Percentiles rank a stretch among this genome's conserved stretches.
Conservation (phyloP, 2,888 invertebrate genomes). For the Dryomyza anilis region DNA sequence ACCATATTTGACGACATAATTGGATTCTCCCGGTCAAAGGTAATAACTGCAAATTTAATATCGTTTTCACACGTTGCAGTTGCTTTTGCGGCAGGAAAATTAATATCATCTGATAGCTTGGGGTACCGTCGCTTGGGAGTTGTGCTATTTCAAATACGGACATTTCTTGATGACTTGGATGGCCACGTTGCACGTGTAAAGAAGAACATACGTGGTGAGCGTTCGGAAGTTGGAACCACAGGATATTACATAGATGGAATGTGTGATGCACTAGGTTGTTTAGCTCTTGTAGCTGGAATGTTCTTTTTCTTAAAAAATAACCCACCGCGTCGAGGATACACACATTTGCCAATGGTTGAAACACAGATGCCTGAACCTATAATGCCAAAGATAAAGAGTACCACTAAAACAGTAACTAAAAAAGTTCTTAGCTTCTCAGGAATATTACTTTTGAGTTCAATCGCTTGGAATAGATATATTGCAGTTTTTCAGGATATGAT, state of each 20-base stretch:
- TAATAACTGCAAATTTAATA: slow-evolving; percentile 83
- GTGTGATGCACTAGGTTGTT: slow-evolving; percentile 78
- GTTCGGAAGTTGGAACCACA: slow-evolving; percentile 78
- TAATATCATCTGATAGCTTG: slow-evolving; percentile 75
- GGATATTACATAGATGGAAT: slow-evolving; percentile 85
- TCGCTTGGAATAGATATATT: slow-evolving; percentile 85
- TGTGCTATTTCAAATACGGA: slow-evolving; percentile 77
- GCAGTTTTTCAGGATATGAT: slow-evolving; percentile 78
- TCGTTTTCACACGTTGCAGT: slow-evolving; percentile 80
- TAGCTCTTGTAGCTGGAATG: slow-evolving; percentile 73
- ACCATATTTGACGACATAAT: slow-evolving; percentile 72
- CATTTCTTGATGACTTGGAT: slow-evolving; percentile 84
- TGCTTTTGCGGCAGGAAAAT: slow-evolving; percentile 75
- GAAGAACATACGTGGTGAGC: slow-evolving; percentile 76
- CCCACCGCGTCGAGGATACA: slow-evolving; percentile 75
- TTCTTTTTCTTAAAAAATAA: slow-evolving; percentile 73
- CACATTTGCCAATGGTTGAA: slow-evolving; percentile 66
- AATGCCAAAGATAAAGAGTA: slow-evolving; percentile 70
- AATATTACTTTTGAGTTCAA: slow-evolving; percentile 75
- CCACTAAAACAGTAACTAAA: slow-evolving; percentile 70
- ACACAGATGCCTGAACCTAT: slow-evolving; percentile 60
- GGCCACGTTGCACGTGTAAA: slow-evolving; percentile 83
- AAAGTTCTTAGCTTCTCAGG: slow-evolving; percentile 71
- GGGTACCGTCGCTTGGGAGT: slow-evolving; percentile 75
- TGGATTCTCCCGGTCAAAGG: slow-evolving; percentile 66